These are phyloP conservation scores for Leptinotarsa undecemlineata DNA, from an alignment of 1,140 invertebrate species.

Conservation along the genomic window DNA sequence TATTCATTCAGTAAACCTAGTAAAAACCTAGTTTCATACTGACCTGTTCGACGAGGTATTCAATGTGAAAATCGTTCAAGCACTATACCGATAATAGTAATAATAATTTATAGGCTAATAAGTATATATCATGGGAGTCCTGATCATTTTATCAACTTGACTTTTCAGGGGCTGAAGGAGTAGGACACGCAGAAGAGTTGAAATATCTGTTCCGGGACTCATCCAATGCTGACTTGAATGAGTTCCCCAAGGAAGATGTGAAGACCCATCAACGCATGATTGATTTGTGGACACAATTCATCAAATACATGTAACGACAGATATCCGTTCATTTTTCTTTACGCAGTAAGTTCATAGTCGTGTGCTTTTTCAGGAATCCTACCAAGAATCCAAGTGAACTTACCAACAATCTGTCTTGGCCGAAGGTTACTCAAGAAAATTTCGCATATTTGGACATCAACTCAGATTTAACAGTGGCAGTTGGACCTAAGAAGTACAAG, in stretches of 20 bases:
- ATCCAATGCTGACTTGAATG: background rate
- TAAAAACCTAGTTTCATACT: too few species aligned
- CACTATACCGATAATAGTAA: too few species aligned
- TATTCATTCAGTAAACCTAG: too few species aligned
- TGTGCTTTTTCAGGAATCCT: conserved; percentile 18
- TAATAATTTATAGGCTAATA: too few species aligned
- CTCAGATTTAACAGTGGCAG: background rate
- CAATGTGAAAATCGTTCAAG: too few species aligned
- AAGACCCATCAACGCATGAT: conserved; percentile 8
- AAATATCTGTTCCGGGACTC: conserved; percentile 3
- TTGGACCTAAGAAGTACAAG: conserved; percentile 5
- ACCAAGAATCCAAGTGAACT: background rate
- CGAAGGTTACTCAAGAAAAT: conserved; percentile 3
- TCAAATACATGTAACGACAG: background rate
- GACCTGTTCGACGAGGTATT: too few species aligned
- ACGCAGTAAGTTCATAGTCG: background rate
- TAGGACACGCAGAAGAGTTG: conserved; percentile 13
- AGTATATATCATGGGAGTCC: too few species aligned
- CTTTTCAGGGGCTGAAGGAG: conserved; percentile 8
- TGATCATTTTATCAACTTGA: background rate
- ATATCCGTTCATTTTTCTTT: background rate
- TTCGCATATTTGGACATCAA: conserved; percentile 18
- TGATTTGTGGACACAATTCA: conserved; percentile 8
- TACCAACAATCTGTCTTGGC: background rate
- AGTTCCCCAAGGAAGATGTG: background rate